Conservation (phyloP, 2,113 vertebrate species). For the Silurus asotus region DNA sequence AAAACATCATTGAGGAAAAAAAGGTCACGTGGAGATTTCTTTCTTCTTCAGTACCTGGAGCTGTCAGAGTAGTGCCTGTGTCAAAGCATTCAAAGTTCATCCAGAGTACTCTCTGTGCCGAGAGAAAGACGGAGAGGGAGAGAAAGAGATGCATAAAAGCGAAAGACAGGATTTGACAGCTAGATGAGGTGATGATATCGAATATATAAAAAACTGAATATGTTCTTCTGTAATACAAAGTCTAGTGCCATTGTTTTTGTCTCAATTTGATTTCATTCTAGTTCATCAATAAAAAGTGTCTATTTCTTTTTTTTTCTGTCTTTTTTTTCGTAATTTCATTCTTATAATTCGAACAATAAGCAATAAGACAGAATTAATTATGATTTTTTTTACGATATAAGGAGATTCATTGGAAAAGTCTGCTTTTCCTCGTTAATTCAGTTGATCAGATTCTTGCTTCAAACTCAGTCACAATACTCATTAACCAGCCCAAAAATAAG, state of each 20-base stretch:
- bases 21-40: neutral
- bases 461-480: no score
- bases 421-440: no score
- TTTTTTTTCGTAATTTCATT: neutral
- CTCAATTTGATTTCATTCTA: neutral
- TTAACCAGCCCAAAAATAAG: no score
- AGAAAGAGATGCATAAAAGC: no score
- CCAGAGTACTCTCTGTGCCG: neutral
- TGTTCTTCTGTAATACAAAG: neutral
- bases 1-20: neutral
- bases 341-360: neutral
- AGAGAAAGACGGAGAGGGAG: constrained; percentile 12
- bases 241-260: no score
- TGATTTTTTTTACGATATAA: no score
- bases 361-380: neutral
- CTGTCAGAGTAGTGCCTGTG: constrained; percentile 7
- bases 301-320: constrained; percentile 9
- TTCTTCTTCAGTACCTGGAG: constrained; percentile 25
- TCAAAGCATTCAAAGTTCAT: constrained; percentile 34
- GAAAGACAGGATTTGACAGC: neutral
- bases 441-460: no score
- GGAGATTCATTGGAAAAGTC: no score
- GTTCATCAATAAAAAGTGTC: neutral
- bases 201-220: neutral
- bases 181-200: neutral